phyloP scores from a whole-genome alignment of 1,140 invertebrate genomes.

The Drepana arcuata region DNA sequence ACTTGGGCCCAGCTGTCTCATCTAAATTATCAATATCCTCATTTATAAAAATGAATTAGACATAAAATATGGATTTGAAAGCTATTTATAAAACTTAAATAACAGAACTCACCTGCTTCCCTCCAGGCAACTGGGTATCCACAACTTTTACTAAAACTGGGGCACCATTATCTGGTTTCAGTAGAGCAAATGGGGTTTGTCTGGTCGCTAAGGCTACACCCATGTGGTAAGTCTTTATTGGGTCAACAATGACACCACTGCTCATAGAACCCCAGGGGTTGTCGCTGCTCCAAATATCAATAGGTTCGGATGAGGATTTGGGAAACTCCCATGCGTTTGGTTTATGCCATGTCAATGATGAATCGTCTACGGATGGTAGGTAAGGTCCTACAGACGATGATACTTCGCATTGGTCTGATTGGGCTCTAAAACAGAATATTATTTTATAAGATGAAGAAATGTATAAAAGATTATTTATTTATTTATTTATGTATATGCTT shows the following conservation, averaged over 20 bases:
- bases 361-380: constrained; percentile 20
- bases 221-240: constrained; percentile 62
- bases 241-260: constrained; percentile 50
- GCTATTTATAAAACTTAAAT: too few relatives aligned
- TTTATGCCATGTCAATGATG: constrained; percentile 21
- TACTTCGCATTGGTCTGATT: constrained; percentile 41
- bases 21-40: neutral
- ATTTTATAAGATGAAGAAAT: too few relatives aligned
- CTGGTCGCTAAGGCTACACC: constrained; percentile 46
- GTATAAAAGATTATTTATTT: neutral
- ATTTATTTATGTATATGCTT: too few relatives aligned
- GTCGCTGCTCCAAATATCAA: constrained; percentile 21
- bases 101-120: constrained; percentile 40
- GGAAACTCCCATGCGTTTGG: constrained; percentile 11
- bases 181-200: constrained; percentile 55
- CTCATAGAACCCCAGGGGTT: constrained; percentile 20
- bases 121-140: constrained; percentile 47
- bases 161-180: constrained; percentile 43
- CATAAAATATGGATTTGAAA: too few relatives aligned
- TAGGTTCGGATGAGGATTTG: constrained; percentile 15
- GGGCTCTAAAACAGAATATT: constrained; percentile 22
- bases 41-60: neutral
- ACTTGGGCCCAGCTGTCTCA: too few relatives aligned
- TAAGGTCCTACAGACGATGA: constrained; percentile 42
- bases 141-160: constrained; percentile 59